Evolutionary conservation across 2,888 invertebrate species (phyloP).

Genomic region (Drosophila cyrtoloma): DNA sequence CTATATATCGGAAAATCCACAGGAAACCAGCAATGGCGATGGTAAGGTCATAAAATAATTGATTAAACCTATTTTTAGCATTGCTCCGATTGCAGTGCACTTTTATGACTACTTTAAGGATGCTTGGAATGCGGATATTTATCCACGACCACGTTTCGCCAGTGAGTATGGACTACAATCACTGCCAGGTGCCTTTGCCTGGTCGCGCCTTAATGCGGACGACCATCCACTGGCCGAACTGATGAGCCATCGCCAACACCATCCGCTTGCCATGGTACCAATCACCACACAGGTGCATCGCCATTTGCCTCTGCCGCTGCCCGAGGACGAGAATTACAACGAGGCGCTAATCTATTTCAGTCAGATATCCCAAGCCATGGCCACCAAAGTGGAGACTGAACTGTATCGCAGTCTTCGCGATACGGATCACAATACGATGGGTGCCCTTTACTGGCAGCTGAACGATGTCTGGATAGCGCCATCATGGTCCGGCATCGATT

Average conservation of each 20-base stretch:
- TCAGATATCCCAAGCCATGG: slow-evolving; percentile 96
- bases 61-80: background rate
- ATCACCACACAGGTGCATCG: slow-evolving; percentile 88
- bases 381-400: slow-evolving; percentile 94
- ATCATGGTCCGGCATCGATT: slow-evolving; percentile 96
- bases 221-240: slow-evolving; percentile 88
- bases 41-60: slow-evolving; percentile 85
- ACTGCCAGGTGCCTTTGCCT: slow-evolving; percentile 90
- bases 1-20: slow-evolving; percentile 92
- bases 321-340: slow-evolving; percentile 87
- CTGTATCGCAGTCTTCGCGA: slow-evolving; percentile 88
- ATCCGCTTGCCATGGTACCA: slow-evolving; percentile 89
- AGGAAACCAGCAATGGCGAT: slow-evolving; percentile 93
- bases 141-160: slow-evolving; percentile 93
- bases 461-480: slow-evolving; percentile 99
- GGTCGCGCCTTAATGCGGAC: slow-evolving; percentile 87
- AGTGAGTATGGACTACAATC: slow-evolving; percentile 99
- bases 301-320: slow-evolving; percentile 88
- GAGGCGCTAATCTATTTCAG: slow-evolving; percentile 92
- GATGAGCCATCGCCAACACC: slow-evolving; percentile 94
- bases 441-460: slow-evolving; percentile 98
- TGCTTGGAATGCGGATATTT: slow-evolving; percentile 92
- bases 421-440: slow-evolving; percentile 90
- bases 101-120: slow-evolving; percentile 94
- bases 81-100: slow-evolving; percentile 88